Conservation (phyloP, 2,797 vertebrate genomes). For the Myiothlypis coronata region DNA sequence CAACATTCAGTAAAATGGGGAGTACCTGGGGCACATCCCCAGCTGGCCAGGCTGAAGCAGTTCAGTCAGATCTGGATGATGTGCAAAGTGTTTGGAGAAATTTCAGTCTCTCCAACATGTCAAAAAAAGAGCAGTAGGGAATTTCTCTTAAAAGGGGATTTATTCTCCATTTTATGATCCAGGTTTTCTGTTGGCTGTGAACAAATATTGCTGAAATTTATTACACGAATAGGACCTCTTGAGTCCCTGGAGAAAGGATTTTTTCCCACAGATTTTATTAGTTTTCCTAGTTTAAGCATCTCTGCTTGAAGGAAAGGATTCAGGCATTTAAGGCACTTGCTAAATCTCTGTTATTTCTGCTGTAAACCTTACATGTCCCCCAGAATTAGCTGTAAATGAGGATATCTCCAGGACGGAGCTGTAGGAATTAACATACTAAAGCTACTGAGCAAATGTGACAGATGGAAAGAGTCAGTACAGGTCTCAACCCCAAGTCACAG, state of each 20-base stretch:
- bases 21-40: neutral
- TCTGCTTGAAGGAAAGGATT: neutral
- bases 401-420: neutral
- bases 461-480: neutral
- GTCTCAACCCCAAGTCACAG: neutral
- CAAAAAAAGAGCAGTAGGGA: neutral
- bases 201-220: neutral
- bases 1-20: neutral
- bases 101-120: neutral
- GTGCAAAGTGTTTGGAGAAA: neutral
- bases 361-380: neutral
- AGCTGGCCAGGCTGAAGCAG: neutral
- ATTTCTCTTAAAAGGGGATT: neutral
- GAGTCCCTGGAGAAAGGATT: neutral
- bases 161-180: neutral
- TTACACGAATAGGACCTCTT: neutral
- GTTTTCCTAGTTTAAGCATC: neutral
- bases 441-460: neutral
- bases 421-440: neutral
- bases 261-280: neutral
- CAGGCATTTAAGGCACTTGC: neutral
- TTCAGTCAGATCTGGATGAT: neutral
- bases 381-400: slow-evolving; percentile 5
- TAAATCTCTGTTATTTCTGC: neutral
- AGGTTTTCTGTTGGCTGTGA: neutral